phyloP scores from a whole-genome alignment of 1,140 invertebrate species.

The Drosophila ercepeae region DNA sequence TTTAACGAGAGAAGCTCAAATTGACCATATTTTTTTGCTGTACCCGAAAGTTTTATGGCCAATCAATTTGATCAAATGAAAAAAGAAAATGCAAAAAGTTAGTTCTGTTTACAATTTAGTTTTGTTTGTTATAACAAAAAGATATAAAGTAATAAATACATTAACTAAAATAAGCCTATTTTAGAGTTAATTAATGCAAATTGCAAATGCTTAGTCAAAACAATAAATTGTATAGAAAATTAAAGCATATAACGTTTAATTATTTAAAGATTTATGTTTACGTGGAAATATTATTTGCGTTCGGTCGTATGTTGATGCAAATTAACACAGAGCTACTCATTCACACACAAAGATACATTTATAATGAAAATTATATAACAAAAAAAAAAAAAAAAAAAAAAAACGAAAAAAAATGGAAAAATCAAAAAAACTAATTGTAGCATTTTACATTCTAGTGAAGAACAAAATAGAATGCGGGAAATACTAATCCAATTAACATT shows the following conservation, averaged over 20 bases:
- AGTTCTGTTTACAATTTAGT: conserved; percentile 52
- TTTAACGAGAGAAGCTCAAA: conserved; percentile 19
- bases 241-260: conserved; percentile 72
- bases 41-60: conserved; percentile 44
- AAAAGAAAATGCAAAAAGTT: conserved; percentile 25
- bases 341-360: conserved; percentile 17
- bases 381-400: conserved; percentile 24
- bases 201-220: conserved; percentile 79
- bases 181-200: conserved; percentile 80
- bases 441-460: conserved; percentile 56
- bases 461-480: conserved; percentile 5
- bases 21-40: conserved; percentile 38
- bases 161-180: conserved; percentile 71
- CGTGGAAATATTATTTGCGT: conserved; percentile 52
- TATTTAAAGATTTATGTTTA: conserved; percentile 65
- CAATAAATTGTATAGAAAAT: conserved; percentile 82
- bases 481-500: conserved; percentile 13
- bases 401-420: conserved; percentile 1
- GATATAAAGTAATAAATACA: conserved; percentile 33
- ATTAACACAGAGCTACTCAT: conserved; percentile 21
- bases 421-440: conserved; percentile 37
- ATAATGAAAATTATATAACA: neutral
- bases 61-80: conserved; percentile 49
- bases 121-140: conserved; percentile 52
- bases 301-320: conserved; percentile 22